Conservation (phyloP, 2,888 invertebrate genomes). For the Hirtodrosophila trivittata region DNA sequence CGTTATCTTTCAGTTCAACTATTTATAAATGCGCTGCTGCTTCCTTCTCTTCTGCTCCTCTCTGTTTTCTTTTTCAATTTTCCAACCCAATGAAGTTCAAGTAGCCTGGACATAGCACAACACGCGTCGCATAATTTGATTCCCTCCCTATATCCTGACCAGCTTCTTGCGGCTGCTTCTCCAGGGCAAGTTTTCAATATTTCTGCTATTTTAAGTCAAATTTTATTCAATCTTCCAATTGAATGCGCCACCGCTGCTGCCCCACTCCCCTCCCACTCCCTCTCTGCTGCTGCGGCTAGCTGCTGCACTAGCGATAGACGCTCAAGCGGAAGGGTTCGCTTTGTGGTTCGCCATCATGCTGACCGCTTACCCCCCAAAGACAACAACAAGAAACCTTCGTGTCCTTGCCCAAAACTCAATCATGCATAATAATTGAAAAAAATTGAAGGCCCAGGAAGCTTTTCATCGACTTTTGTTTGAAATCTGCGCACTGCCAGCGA, state of each 20-base stretch:
- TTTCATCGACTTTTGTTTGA: slow-evolving; percentile 10
- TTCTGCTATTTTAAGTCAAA: slow-evolving; percentile 80
- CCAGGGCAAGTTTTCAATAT: slow-evolving; percentile 70
- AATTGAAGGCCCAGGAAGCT: slow-evolving; percentile 41
- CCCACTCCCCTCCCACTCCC: slow-evolving; percentile 22
- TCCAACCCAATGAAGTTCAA: slow-evolving; percentile 82
- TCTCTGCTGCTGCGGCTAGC: slow-evolving; percentile 66
- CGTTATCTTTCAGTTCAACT: slow-evolving; percentile 29
- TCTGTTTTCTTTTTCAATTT: slow-evolving; percentile 82
- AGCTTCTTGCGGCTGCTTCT: too few relatives aligned
- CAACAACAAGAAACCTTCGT: neutral
- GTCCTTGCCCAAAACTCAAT: slow-evolving; percentile 61
- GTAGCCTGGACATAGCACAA: slow-evolving; percentile 52
- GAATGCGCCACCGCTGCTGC: slow-evolving; percentile 59
- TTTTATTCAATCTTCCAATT: slow-evolving; percentile 84
- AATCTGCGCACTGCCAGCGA: slow-evolving; percentile 25
- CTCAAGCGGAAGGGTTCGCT: slow-evolving; percentile 69
- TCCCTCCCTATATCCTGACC: too few relatives aligned
- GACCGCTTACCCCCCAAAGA: neutral
- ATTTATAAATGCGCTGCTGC: slow-evolving; percentile 36
- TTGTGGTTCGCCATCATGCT: slow-evolving; percentile 29
- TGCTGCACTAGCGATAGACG: slow-evolving; percentile 68
- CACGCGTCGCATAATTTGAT: slow-evolving; percentile 66
- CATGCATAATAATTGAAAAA: slow-evolving; percentile 81
- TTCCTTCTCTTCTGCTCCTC: neutral